Percentiles rank a stretch among this genome's conserved stretches.
Conservation (phyloP, 2,888 invertebrate genomes). For the Apeira syringaria region DNA sequence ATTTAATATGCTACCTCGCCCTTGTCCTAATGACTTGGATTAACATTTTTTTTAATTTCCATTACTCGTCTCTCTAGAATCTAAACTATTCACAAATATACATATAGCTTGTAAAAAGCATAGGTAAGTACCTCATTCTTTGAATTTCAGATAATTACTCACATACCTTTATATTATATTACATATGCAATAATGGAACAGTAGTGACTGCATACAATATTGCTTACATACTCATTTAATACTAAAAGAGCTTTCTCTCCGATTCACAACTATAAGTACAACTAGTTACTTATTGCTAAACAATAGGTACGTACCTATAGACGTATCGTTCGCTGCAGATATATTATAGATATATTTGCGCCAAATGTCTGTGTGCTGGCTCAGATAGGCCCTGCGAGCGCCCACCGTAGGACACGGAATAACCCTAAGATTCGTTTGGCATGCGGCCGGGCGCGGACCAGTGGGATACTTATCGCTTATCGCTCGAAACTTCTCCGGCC, state of each 20-base stretch:
- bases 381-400: slow-evolving; percentile 40
- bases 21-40: no score
- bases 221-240: slow-evolving; percentile 33
- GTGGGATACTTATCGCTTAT: no score
- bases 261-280: slow-evolving; percentile 34
- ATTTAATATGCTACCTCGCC: neutral
- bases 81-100: neutral
- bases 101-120: neutral
- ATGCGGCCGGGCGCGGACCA: no score
- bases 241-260: slow-evolving; percentile 46
- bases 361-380: slow-evolving; percentile 47
- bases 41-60: neutral
- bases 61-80: neutral
- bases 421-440: slow-evolving; percentile 50
- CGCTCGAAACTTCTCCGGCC: no score
- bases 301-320: no score
- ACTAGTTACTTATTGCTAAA: slow-evolving; percentile 64
- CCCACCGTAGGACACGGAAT: slow-evolving; percentile 27
- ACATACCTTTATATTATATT: no score
- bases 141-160: no score
- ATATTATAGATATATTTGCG: slow-evolving; percentile 42
- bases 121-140: no score
- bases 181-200: slow-evolving; percentile 4
- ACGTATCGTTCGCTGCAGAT: slow-evolving; percentile 41
- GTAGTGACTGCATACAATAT: slow-evolving; percentile 29